Evolutionary conservation across 2,888 invertebrate genomes (phyloP).

Genomic region (Pollenia angustigena): DNA sequence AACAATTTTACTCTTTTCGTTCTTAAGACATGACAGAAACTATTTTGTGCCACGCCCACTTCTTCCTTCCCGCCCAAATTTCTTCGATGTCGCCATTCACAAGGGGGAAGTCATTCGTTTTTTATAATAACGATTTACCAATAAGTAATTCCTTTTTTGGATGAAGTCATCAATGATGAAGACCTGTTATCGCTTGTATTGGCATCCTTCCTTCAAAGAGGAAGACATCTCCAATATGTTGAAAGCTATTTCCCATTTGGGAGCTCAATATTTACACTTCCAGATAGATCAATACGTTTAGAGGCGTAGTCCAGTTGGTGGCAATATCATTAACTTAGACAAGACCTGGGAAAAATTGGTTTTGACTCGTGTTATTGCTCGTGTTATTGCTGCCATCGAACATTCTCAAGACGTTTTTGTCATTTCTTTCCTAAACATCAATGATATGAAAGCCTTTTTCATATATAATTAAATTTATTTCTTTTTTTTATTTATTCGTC

Average conservation of each 20-base stretch:
- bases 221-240: conserved; percentile 99
- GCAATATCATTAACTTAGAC: conserved; percentile 97
- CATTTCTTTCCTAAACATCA: too few species aligned
- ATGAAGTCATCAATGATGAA: conserved; percentile 77
- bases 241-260: conserved; percentile 97
- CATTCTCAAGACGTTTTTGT: conserved; percentile 94
- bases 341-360: conserved; percentile 99
- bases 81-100: too few species aligned
- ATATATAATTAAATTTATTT: too few species aligned
- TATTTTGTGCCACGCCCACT: too few species aligned
- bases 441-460: too few species aligned
- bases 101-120: too few species aligned
- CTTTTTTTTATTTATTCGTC: background rate
- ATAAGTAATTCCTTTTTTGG: too few species aligned
- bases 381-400: conserved; percentile 99
- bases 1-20: too few species aligned
- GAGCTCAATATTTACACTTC: conserved; percentile 96
- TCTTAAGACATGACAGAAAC: too few species aligned
- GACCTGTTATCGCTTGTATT: conserved; percentile 87
- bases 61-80: too few species aligned
- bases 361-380: conserved; percentile 97
- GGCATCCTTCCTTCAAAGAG: conserved; percentile 94
- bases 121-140: too few species aligned
- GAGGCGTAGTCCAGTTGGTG: conserved; percentile 97
- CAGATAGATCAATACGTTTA: conserved; percentile 99